Evolutionary conservation across 2,797 vertebrate genomes (phyloP), one percentile per base, ranked within the genome.

Genomic region (Pangasius djambal): DNA sequence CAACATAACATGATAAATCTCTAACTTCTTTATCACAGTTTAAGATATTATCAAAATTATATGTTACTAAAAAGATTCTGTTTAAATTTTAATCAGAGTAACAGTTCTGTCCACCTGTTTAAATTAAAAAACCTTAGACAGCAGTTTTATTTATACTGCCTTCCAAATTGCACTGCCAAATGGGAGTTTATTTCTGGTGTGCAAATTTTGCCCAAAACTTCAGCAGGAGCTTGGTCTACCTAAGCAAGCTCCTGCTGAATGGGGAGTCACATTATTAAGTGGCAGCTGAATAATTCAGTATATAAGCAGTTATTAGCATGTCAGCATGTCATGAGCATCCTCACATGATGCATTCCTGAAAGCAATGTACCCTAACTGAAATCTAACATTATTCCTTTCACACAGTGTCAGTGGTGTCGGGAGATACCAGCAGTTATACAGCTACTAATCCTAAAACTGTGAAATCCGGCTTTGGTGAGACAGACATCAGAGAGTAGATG

Each of bases 401-500:
- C 34, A 65, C 86, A 82, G 28, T n/a, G 7, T 75, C 59, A 84
- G 85, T 75, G 83, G 72, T 69, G 22, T 87, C 34, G 48, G 44
- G 34, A 88, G 50, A 83, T 61, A 85, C 44, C n/a, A 82, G 65
- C 78, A 59, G 52, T 67, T 83, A 63, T 48, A 57, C 37, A 72
- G 34, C 6, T 77, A 85, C 72, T 88, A 63, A 86, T 88, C 79
- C 75, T 70, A 85, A 37, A 86, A 90, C 92, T 87, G 86, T 78
- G 63, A 92, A 81, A 4, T 74, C 59, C 63, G 4, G 70, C 72
- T 87, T 89, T 85, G 91, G 88, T 90, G 92, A 91, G 91, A 86
- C 91, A 86, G 87, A 93, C 88, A 90, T 90, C 81, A 92, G 91
- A 91, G 88, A 90, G 90, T 88, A 93, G 88, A 91, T 92, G 92